These are phyloP conservation scores for Sapajus apella DNA, from an alignment of 2,113 vertebrate genomes.

Conservation along the genomic window DNA sequence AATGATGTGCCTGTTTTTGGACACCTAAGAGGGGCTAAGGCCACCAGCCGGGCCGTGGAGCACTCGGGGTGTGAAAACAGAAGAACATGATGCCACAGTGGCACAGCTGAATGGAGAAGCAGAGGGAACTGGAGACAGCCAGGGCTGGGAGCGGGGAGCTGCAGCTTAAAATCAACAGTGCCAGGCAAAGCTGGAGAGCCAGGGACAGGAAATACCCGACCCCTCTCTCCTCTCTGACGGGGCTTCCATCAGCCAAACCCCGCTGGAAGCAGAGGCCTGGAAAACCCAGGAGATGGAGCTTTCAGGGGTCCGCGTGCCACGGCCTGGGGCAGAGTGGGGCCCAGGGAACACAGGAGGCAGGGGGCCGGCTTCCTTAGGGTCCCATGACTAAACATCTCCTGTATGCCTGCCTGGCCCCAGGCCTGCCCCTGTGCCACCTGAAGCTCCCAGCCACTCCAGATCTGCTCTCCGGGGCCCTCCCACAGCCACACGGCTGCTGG, in stretches of 20 bases:
- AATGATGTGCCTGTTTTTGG: not conserved
- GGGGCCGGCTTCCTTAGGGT: not conserved
- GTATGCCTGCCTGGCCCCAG: not conserved
- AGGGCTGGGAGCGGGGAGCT: fast-evolving
- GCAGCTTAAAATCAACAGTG: fast-evolving
- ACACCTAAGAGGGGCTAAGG: too few species aligned
- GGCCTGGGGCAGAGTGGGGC: not conserved
- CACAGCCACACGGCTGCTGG: not conserved
- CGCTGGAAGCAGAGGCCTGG: too few species aligned
- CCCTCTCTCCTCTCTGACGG: not conserved
- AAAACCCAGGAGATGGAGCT: fast-evolving
- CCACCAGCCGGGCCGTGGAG: not conserved
- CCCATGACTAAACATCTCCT: not conserved
- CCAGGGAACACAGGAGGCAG: not conserved
- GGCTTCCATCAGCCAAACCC: not conserved
- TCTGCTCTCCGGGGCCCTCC: not conserved
- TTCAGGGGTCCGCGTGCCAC: fast-evolving
- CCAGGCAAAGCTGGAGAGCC: too few species aligned
- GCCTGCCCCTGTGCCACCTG: fast-evolving
- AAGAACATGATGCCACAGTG: fast-evolving
- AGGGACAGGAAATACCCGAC: fast-evolving
- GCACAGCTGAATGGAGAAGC: not conserved
- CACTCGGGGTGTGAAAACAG: fast-evolving
- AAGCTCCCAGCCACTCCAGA: not conserved
- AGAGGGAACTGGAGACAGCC: not conserved